These are phyloP conservation scores for Pimpla rufipes DNA, from an alignment of 2,888 invertebrate species.

Conservation along the genomic window DNA sequence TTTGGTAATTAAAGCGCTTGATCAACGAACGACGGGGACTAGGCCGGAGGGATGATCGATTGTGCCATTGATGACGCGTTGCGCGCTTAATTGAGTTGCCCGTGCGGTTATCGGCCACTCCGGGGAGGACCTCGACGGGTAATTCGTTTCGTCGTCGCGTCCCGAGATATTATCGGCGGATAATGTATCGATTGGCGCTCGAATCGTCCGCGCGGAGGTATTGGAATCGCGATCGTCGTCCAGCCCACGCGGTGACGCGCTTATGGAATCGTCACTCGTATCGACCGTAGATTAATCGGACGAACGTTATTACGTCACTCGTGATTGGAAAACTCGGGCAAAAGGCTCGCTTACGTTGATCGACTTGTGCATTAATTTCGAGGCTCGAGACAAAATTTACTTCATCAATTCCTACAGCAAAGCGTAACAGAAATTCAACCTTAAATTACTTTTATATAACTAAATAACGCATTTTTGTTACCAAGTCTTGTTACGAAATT, in stretches of 20 bases:
- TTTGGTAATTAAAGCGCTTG: slow-evolving; percentile 20
- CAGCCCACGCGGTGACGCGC: slow-evolving; percentile 3
- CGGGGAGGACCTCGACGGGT: slow-evolving; percentile 35
- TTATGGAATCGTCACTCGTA: neutral
- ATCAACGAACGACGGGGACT: slow-evolving; percentile 11
- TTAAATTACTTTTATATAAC: too few species aligned
- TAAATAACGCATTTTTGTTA: neutral
- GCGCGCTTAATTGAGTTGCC: slow-evolving; percentile 49
- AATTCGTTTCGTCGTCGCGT: slow-evolving; percentile 57
- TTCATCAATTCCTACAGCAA: too few species aligned
- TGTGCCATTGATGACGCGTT: slow-evolving; percentile 36
- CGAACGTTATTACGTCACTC: neutral
- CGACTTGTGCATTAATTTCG: neutral
- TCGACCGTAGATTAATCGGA: slow-evolving; percentile 37
- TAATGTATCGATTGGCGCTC: slow-evolving; percentile 53
- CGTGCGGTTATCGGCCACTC: slow-evolving; percentile 53
- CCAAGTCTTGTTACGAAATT: neutral
- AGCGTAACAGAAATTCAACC: too few species aligned
- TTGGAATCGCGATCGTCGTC: slow-evolving; percentile 13
- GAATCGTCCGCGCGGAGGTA: slow-evolving; percentile 2
- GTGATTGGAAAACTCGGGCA: neutral
- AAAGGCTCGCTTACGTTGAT: neutral
- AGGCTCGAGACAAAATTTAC: neutral
- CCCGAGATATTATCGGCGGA: slow-evolving; percentile 57
- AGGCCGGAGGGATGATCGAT: slow-evolving; percentile 39